phyloP scores from a whole-genome alignment of 2,888 invertebrate genomes.

The Andrena minutula region DNA sequence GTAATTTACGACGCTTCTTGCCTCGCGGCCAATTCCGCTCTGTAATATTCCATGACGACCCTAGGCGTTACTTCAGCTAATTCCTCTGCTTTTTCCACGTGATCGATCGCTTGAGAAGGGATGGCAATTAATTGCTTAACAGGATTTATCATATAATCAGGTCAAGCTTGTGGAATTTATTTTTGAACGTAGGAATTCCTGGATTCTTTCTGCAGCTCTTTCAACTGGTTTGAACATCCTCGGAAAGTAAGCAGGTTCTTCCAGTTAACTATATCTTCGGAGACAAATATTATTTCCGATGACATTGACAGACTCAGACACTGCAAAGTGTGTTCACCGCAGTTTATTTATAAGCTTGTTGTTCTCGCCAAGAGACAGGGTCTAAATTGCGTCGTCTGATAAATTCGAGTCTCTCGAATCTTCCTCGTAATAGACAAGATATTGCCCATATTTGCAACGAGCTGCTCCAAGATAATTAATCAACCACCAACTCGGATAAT shows the following conservation, averaged over 20 bases:
- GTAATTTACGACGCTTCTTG: slow-evolving; percentile 8
- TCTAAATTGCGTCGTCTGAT: too few relatives aligned
- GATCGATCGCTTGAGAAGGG: neutral
- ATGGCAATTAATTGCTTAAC: neutral
- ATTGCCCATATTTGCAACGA: too few relatives aligned
- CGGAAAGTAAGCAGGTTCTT: neutral
- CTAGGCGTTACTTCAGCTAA: neutral
- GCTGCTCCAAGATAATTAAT: too few relatives aligned
- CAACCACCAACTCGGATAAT: too few relatives aligned
- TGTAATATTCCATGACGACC: slow-evolving; percentile 15
- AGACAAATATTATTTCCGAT: neutral
- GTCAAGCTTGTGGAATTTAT: neutral
- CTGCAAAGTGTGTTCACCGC: neutral
- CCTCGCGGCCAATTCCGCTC: neutral
- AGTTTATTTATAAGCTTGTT: neutral
- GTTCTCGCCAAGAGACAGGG: too few relatives aligned
- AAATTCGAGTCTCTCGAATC: too few relatives aligned
- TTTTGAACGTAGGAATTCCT: neutral
- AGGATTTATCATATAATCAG: neutral
- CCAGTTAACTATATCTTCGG: neutral
- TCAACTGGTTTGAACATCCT: neutral
- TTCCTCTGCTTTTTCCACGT: slow-evolving; percentile 7
- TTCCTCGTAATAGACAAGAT: too few relatives aligned
- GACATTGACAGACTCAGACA: neutral
- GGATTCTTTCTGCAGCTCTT: neutral